Base-by-base conservation (phyloP, 2,888 invertebrate genomes). In the Drosophila peninsularis region DNA sequence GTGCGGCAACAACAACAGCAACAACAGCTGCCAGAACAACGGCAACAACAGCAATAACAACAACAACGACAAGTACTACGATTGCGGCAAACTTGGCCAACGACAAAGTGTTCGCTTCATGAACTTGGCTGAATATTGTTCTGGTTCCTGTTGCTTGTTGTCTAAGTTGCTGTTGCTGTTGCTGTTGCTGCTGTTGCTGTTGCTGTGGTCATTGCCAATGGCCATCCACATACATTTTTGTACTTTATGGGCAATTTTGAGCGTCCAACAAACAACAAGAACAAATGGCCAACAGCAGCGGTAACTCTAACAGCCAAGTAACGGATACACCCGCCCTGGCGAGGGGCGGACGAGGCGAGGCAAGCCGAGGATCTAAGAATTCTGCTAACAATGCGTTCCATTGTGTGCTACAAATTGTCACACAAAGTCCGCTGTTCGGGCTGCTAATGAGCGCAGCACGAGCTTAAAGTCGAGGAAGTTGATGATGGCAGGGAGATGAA, bases 171-270 rank as follows among this genome's bases (percentile, higher is more conserved):
- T 44, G 56, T 14, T 68, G 70, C 17, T 47, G 50, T 10, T 63
- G 60, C 4, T 62, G 56, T 5, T 63, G 66, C 17, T 41, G 41
- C 1, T 42, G 54, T 14, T 32, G 60, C 9, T 73, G 39, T 21
- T 64, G 75, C 44, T 60, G 57, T 77, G 56, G 68, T 56, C 57
- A 50, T 71, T 74, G 86, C 70, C 81, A 67, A 68, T 68, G 80
- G 71, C 75, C 70, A 75, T 49, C 27, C 74, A 74, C 82, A 88
- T 80, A 88, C 74, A 88, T 81, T 83, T 80, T 49, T 78, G 79
- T 81, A 81, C 85, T 84, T 84, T 84, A 84, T 84, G 83, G 82
- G 42, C 83, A 78, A 87, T 88, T 83, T 87, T 37, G 50, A 72
- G 61, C 50, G 71, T 62, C 61, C 50, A 73, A 73, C 63, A 75